Conservation (phyloP, 2,797 vertebrate species). For the Brachyalestes nurse region DNA sequence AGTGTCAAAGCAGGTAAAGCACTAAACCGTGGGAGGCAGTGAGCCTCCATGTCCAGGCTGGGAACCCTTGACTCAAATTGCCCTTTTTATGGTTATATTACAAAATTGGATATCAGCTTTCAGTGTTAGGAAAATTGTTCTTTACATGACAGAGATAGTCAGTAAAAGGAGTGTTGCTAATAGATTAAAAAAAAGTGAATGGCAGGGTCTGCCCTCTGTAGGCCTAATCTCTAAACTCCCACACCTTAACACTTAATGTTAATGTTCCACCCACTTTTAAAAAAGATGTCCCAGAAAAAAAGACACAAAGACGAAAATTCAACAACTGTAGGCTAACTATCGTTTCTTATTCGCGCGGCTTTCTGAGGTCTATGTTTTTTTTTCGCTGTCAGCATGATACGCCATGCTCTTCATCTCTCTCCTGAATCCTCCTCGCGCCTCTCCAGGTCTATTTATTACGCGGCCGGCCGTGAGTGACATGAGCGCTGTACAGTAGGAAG, state of each 20-base stretch:
- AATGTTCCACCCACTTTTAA: background rate
- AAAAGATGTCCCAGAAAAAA: background rate
- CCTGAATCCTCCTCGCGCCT: background rate
- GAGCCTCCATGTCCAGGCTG: too few relatives aligned
- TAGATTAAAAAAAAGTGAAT: background rate
- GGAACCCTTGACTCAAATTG: too few relatives aligned
- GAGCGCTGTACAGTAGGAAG: slow-evolving; percentile 67
- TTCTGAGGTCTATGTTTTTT: too few relatives aligned
- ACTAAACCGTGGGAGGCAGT: too few relatives aligned
- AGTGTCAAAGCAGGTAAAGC: too few relatives aligned
- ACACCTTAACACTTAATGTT: background rate
- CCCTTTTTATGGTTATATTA: too few relatives aligned
- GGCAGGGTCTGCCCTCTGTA: background rate
- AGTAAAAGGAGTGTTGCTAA: background rate
- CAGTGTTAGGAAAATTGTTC: too few relatives aligned
- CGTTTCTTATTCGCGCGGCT: background rate
- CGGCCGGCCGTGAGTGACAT: slow-evolving; percentile 68
- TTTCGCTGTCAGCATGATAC: background rate
- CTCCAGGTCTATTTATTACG: slow-evolving; percentile 25
- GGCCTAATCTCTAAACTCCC: background rate
- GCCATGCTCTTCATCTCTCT: background rate
- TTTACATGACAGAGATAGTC: background rate
- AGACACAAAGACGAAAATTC: too few relatives aligned
- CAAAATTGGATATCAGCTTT: too few relatives aligned
- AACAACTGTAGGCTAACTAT: background rate